phyloP scores from a whole-genome alignment of 2,888 invertebrate genomes.

The Acanthosepion pharaonis region DNA sequence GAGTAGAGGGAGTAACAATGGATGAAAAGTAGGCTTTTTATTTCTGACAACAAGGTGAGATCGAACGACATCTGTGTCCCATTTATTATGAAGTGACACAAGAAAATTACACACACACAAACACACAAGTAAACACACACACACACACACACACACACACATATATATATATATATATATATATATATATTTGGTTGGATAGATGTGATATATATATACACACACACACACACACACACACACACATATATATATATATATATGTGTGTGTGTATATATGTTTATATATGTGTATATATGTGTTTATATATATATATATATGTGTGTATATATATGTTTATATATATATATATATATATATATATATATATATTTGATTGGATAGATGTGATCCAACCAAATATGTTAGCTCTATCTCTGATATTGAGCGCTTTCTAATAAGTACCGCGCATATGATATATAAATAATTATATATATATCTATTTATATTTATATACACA shows the following conservation, averaged over 20 bases:
- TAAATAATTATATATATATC: no score
- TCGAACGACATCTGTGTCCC: constrained; percentile 21
- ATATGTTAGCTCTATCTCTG: no score
- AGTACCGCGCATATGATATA: no score
- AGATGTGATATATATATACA: no score
- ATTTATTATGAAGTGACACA: not conserved
- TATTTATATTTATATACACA: no score
- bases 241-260: not conserved
- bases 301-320: no score
- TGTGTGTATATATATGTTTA: not conserved
- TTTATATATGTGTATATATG: no score
- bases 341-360: not conserved
- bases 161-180: not conserved
- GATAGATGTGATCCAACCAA: no score
- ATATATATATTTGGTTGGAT: not conserved
- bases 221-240: not conserved
- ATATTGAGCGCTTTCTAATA: no score
- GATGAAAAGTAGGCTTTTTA: not conserved
- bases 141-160: not conserved
- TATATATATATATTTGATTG: not conserved
- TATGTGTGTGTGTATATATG: not conserved
- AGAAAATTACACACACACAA: not conserved
- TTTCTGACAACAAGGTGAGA: not conserved
- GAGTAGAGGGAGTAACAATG: not conserved
- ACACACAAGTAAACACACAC: not conserved